Conservation (phyloP, 2,113 vertebrate species). For the Marmota flaviventris region DNA sequence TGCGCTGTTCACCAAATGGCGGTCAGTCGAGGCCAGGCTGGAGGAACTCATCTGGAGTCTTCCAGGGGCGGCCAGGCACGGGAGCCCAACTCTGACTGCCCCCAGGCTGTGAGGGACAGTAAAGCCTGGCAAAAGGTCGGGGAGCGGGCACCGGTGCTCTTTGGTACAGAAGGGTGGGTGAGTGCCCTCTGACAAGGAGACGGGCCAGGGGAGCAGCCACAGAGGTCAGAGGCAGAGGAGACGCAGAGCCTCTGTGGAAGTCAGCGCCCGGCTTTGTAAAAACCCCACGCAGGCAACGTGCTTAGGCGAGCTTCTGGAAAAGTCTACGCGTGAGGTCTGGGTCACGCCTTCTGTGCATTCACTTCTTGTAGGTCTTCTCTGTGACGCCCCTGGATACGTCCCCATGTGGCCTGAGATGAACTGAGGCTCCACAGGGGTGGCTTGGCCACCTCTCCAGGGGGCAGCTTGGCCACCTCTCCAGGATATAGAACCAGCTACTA, state of each 20-base stretch:
- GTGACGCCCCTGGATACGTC: neutral
- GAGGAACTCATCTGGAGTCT: neutral
- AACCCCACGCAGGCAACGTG: neutral
- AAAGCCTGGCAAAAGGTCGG: accelerated
- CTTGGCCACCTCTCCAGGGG: no score
- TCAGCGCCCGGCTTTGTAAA: no score
- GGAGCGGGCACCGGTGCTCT: accelerated
- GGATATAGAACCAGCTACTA: neutral
- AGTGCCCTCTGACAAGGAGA: neutral
- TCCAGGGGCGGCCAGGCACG: neutral
- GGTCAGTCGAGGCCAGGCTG: neutral
- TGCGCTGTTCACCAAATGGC: no score
- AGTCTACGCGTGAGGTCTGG: neutral
- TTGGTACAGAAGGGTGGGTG: accelerated
- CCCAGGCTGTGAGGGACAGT: neutral
- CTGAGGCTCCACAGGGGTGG: no score
- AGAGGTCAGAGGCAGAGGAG: neutral
- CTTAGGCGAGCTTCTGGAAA: accelerated
- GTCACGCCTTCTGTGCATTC: neutral
- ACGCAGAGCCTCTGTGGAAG: accelerated
- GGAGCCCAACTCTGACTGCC: neutral
- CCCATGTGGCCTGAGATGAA: accelerated
- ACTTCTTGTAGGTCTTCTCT: neutral
- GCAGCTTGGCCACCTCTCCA: no score
- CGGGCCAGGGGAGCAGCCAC: neutral